Evolutionary conservation across 2,797 vertebrate species (phyloP), one percentile per base, ranked within the genome.

Genomic region (Muscicapa striata): DNA sequence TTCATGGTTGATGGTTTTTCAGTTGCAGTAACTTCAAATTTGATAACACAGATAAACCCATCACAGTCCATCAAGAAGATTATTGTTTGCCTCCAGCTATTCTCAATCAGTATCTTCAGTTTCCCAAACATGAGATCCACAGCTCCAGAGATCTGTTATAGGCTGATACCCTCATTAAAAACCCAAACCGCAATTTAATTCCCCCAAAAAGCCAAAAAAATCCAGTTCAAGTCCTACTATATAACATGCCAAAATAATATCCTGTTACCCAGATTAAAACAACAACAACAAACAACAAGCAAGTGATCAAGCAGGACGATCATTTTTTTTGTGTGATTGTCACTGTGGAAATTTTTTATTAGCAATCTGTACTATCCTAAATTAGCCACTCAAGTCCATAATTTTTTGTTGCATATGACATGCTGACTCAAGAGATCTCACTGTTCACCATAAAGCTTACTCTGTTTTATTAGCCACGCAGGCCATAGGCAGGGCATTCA

Each of bases 391-490:
- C 54, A 76, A 75, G 17, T 76, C 80, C 43, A 21, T 30, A 76
- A 41, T 3, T 90, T 91, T 93, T 94, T 88, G 84, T 79, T 93
- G 41, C 58, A 41, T 73, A 26, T 76, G 83, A 89, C 73, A 27
- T 69, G 87, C 94, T 91, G 84, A 84, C 66, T 92, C 73, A 73
- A 88, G 92, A 14, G 49, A 59, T 78, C 79, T 89, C 83, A 61
- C 67, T 93, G 83, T 34, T 90, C 63, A 64, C 4, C 83, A 90
- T 89, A 92, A 93, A 93, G 83, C 91, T 81, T 81, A 16, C 76
- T 95, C 91, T 95, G 84, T 92, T 63, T 91, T 78, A 32, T 11
- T 66, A 78, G 59, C 76, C 74, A 40, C 4, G 0, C 63, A 80
- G 84, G 69, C 92, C 70, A 78, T 15, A 57, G 91, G 63, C 77